Conservation (phyloP, 53 echinoderm and acorn worm species). For the Echinometra lucunter region DNA sequence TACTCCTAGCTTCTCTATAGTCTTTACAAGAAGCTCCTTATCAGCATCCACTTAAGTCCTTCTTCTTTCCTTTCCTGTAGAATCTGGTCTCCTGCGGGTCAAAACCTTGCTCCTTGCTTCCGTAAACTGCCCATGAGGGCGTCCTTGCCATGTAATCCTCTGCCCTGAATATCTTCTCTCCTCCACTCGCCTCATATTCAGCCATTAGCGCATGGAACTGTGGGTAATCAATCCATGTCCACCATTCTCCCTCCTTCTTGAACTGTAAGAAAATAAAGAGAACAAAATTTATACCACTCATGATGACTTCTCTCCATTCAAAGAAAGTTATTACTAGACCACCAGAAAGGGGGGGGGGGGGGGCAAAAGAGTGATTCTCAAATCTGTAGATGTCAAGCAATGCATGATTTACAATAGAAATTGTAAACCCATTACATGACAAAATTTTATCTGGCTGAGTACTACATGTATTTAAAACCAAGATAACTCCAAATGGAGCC, state of each 20-base stretch:
- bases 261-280: slow-evolving; percentile 70
- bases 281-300: too few species aligned
- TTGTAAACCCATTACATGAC: too few species aligned
- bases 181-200: slow-evolving; percentile 77
- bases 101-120: slow-evolving; percentile 92
- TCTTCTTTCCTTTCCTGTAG: slow-evolving; percentile 91
- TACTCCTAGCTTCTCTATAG: too few species aligned
- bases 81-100: slow-evolving; percentile 93
- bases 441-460: too few species aligned
- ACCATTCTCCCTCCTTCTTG: slow-evolving; percentile 88
- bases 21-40: neutral
- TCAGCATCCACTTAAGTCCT: slow-evolving; percentile 93
- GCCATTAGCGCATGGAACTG: slow-evolving; percentile 89
- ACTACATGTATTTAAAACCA: too few species aligned
- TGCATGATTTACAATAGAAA: too few species aligned
- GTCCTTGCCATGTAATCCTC: slow-evolving; percentile 94
- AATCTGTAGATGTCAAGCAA: too few species aligned
- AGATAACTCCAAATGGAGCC: too few species aligned
- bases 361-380: too few species aligned
- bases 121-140: slow-evolving; percentile 92
- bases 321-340: too few species aligned
- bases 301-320: too few species aligned
- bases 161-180: slow-evolving; percentile 81
- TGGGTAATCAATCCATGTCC: slow-evolving; percentile 96
- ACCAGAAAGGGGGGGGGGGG: too few species aligned